These are phyloP conservation scores for Aegotheles bennettii DNA, from an alignment of 2,113 vertebrate genomes.

Conservation along the genomic window DNA sequence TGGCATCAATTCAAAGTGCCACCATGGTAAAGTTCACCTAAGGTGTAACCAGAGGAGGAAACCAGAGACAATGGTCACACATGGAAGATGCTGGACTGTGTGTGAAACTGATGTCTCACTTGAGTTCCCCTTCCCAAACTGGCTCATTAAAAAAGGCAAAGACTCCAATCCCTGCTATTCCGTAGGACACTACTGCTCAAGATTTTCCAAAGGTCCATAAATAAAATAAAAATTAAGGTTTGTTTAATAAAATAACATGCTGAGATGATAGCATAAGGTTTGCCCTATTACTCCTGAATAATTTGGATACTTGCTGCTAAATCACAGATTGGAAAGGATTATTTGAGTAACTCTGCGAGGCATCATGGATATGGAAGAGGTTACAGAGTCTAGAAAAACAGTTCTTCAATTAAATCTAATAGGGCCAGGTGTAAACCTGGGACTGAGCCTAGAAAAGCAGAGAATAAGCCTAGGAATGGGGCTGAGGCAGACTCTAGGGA, in stretches of 20 bases:
- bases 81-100: background rate
- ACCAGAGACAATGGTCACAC: background rate
- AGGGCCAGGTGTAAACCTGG: background rate
- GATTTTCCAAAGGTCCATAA: background rate
- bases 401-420: background rate
- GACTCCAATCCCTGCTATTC: background rate
- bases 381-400: background rate
- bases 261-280: background rate
- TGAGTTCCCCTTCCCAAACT: background rate
- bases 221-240: background rate
- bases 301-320: background rate
- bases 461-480: background rate
- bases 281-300: background rate
- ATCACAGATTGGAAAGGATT: background rate
- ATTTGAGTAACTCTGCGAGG: background rate
- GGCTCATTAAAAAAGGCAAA: background rate
- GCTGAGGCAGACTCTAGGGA: background rate
- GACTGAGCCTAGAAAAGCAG: background rate
- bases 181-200: background rate
- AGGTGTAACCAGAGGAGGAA: background rate
- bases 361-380: rapidly evolving
- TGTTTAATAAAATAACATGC: background rate
- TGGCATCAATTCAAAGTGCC: background rate
- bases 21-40: background rate
- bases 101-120: background rate